A percentile compares a stretch with the other conserved stretches of the same genome.
phyloP scores from a whole-genome alignment of 2,797 vertebrate species.

The Takifugu ocellatus region DNA sequence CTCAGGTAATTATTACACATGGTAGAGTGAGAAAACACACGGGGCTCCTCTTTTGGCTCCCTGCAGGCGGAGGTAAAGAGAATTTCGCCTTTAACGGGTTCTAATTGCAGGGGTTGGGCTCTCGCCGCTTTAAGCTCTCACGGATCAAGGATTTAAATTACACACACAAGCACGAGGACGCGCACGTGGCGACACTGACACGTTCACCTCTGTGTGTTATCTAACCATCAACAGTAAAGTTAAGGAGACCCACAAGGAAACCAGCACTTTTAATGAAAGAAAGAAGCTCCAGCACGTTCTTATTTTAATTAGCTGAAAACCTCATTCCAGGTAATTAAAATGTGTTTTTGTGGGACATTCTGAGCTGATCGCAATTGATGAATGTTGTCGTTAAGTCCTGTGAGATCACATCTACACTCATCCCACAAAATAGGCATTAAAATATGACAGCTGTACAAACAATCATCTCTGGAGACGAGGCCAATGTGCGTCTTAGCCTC shows the following conservation, averaged over 20 bases:
- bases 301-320: constrained; percentile 3
- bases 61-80: constrained; percentile 60
- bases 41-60: constrained; percentile 58
- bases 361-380: constrained; percentile 18
- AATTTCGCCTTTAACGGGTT: constrained; percentile 73
- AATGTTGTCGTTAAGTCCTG: constrained; percentile 13
- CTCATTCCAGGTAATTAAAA: constrained; percentile 12
- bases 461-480: constrained; percentile 33
- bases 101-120: constrained; percentile 77
- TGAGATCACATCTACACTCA: constrained; percentile 20
- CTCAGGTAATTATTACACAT: constrained; percentile 82
- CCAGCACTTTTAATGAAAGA: constrained; percentile 6
- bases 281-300: not conserved
- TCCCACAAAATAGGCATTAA: constrained; percentile 15
- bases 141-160: constrained; percentile 58
- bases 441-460: constrained; percentile 28
- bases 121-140: constrained; percentile 59
- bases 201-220: constrained; percentile 13
- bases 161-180: constrained; percentile 18
- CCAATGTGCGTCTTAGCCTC: constrained; percentile 37
- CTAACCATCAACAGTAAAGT: constrained; percentile 5
- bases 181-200: constrained; percentile 6
- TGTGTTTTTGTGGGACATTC: not conserved
- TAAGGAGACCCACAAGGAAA: constrained; percentile 11
- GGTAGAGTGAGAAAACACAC: constrained; percentile 70